Conservation (phyloP, 2,797 vertebrate species). For the Pagetopsis macropterus region DNA sequence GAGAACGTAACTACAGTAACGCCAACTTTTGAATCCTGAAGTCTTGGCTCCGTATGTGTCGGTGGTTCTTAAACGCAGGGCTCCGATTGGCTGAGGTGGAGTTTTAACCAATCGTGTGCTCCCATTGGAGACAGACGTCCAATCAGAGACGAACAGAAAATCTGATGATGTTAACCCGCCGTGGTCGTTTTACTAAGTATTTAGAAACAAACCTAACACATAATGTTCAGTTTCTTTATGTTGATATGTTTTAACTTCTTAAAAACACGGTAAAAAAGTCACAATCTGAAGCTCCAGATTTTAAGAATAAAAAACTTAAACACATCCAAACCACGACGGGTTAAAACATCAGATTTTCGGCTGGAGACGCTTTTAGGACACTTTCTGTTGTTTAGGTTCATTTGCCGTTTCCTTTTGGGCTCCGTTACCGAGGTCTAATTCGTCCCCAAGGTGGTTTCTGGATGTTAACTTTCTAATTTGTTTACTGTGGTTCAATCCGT, state of each 20-base stretch:
- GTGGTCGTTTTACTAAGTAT: not conserved
- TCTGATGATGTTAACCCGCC: slow-evolving; percentile 59
- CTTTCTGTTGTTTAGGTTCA: not conserved
- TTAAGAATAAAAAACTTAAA: slow-evolving; percentile 34
- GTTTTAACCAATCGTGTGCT: slow-evolving; percentile 5
- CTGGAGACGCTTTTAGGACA: slow-evolving; percentile 27
- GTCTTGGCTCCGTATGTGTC: slow-evolving; percentile 6
- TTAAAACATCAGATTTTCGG: slow-evolving; percentile 15
- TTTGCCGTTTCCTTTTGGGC: not conserved
- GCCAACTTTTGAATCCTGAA: slow-evolving; percentile 77
- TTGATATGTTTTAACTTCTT: not conserved
- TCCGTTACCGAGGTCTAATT: too few relatives aligned
- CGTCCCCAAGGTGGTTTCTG: too few relatives aligned
- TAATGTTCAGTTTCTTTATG: not conserved
- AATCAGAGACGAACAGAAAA: too few relatives aligned
- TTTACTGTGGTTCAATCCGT: not conserved
- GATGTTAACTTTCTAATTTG: too few relatives aligned
- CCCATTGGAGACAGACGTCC: slow-evolving; percentile 68
- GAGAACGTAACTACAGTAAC: slow-evolving; percentile 82
- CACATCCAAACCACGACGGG: not conserved
- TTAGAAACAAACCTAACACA: slow-evolving; percentile 3
- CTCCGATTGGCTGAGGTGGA: slow-evolving; percentile 54
- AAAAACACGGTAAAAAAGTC: slow-evolving; percentile 48
- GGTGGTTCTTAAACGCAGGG: slow-evolving; percentile 58
- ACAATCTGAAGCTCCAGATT: slow-evolving; percentile 25